Evolutionary conservation across 2,113 vertebrate species (phyloP), one percentile per base, ranked within the genome.

Genomic region (Siniperca chuatsi): DNA sequence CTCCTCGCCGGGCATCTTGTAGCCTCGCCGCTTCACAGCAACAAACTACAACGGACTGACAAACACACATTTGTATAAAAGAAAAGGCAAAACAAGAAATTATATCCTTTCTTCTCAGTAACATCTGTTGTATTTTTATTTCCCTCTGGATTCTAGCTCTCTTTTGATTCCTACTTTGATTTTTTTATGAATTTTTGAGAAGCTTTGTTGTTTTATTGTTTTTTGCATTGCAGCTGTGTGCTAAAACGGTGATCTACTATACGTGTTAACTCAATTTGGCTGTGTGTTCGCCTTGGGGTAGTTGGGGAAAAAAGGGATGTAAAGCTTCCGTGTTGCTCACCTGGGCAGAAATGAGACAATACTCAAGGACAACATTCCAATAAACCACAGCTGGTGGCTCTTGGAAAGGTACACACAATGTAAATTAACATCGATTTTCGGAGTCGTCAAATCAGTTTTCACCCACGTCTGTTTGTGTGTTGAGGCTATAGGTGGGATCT

Each of bases 51-150:
- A 79, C 21, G 92, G 92, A 95, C 93, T 91, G 92, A 92, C 70
- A 84, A 75, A 92, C 75, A 88, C 73, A 84, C 84, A 92, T 94
- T 95, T 95, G 93, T 95, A 95, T 69, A 92, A 92, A 95, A 92
- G 80, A 84, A 90, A 80, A 88, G 70, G 83, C 66, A 83, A 83
- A 89, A 84, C 58, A 78, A 79, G 79, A 90, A 87, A 75, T 79
- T 2, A 84, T 87, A 82, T 82, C 87, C 85, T 91, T 91, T 93
- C 86, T 94, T 92, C 90, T 92, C 87, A 73, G 90, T 95, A 84
- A 81, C 70, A 85, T 86, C 84, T 93, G 90, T 93, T 90, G 92
- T 94, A 91, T 70, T 91, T 87, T 87, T 58, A 61, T 85, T 90
- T 89, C 54, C 71, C 82, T 84, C 65, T 84, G 70, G 71, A 65